Evolutionary conservation across 2,113 vertebrate species (phyloP).

Genomic region (Nothoprocta perdicaria): DNA sequence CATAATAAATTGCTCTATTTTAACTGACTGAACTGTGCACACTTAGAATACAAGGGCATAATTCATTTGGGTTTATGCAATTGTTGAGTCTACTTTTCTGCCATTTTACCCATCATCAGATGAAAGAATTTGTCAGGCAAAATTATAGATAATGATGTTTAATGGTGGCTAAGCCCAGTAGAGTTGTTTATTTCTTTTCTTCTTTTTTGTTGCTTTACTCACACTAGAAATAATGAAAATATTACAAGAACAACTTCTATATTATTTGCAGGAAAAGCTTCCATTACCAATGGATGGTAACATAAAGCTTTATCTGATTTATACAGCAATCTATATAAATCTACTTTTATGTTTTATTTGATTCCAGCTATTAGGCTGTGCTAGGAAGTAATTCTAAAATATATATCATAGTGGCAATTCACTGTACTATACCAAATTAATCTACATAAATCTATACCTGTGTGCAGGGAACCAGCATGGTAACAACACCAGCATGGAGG

Average conservation of each 20-base stretch:
- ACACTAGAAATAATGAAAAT: constrained; percentile 75
- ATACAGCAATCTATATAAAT: constrained; percentile 79
- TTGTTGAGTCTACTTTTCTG: constrained; percentile 72
- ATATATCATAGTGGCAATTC: constrained; percentile 73
- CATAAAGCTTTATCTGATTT: constrained; percentile 79
- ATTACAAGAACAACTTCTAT: constrained; percentile 70
- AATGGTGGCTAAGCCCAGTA: constrained; percentile 68
- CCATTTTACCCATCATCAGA: constrained; percentile 71
- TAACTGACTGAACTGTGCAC: constrained; percentile 71
- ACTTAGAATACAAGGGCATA: constrained; percentile 71
- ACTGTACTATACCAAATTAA: constrained; percentile 72
- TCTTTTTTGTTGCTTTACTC: constrained; percentile 71
- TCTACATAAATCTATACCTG: constrained; percentile 77
- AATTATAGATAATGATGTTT: constrained; percentile 78
- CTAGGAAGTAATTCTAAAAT: constrained; percentile 78
- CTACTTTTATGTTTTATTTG: constrained; percentile 81
- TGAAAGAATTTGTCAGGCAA: constrained; percentile 74
- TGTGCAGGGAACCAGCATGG: constrained; percentile 51
- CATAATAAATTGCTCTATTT: constrained; percentile 74
- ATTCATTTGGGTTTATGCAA: constrained; percentile 74
- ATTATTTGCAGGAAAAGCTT: constrained; percentile 71
- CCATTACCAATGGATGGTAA: constrained; percentile 65
- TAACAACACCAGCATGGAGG: constrained; percentile 50
- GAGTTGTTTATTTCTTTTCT: constrained; percentile 65
- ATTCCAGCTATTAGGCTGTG: constrained; percentile 78